Base-by-base conservation (phyloP, 2,888 invertebrate genomes). In the Timema cristinae region DNA sequence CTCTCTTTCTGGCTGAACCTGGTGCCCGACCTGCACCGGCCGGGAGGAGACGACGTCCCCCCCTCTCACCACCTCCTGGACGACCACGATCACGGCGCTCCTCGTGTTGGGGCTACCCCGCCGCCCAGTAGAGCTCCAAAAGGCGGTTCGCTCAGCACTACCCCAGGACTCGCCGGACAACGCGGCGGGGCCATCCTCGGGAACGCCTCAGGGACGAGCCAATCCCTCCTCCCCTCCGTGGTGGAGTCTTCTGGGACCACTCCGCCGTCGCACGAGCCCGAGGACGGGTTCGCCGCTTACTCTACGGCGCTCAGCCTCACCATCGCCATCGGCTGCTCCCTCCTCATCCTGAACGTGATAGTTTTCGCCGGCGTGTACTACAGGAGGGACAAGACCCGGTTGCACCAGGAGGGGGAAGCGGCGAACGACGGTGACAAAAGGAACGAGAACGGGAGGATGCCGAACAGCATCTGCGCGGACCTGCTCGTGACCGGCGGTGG, bases 281-380 rank as follows among this genome's bases (percentile, higher is more conserved):
- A 93, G 80, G 93, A 93, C 76, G 94, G 94, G 1, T 95, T 94
- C 78, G 93, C 94, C 0, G 93, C 94, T 0, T 95, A 95, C 79
- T 94, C 94, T 0, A 95, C 95, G 6, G 95, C 95, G 2, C 83
- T 96, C 13, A 94, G 94, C 81, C 94, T 95, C 0, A 96, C 95
- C 16, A 95, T 97, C 77, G 97, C 96, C 67, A 95, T 97, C 76
- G 97, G 97, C 56, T 95, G 96, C 80, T 95, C 95, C 6, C 83
- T 97, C 73, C 86, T 97, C 47, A 94, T 97, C 78, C 85, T 97
- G 6, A 97, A 97, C 81, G 93, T 97, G 66, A 84, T 97, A 50
- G 95, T 97, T 79, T 97, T 97, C 80, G 96, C 96, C 70, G 96
- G 95, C 6, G 94, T 97, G 0, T 97, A 96, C 81, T 97, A 97